Evolutionary conservation across 2,888 invertebrate species (phyloP).

Genomic region (Pterostichus niger): DNA sequence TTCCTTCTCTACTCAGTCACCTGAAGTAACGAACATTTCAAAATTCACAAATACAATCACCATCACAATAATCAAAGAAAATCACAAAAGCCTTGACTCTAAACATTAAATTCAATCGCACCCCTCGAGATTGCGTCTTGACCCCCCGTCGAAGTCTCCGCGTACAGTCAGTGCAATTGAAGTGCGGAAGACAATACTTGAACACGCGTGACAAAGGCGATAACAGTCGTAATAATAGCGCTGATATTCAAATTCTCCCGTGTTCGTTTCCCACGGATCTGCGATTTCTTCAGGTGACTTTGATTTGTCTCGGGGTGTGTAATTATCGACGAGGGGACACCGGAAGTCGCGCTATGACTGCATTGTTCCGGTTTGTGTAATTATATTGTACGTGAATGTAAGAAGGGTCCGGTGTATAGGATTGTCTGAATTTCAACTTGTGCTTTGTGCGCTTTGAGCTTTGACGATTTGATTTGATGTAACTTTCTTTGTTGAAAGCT

Average conservation of each 20-base stretch:
- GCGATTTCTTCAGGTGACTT: slow-evolving; percentile 60
- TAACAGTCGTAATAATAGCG: slow-evolving; percentile 5
- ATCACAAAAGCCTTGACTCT: slow-evolving; percentile 2
- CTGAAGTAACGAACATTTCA: neutral
- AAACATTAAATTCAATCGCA: neutral
- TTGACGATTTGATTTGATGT: slow-evolving; percentile 9
- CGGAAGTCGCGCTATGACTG: slow-evolving; percentile 45
- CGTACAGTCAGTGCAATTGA: neutral
- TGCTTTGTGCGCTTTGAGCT: neutral
- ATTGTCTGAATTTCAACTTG: slow-evolving; percentile 11
- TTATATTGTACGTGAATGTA: slow-evolving; percentile 29
- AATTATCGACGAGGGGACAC: slow-evolving; percentile 60
- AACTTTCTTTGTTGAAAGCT: slow-evolving; percentile 12
- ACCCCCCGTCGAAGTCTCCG: slow-evolving; percentile 6
- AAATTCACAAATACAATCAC: neutral
- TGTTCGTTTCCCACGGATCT: slow-evolving; percentile 53
- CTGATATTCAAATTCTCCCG: slow-evolving; percentile 23
- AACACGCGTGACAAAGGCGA: slow-evolving; percentile 5
- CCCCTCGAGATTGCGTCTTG: neutral
- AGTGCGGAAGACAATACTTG: slow-evolving; percentile 32
- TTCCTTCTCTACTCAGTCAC: too few species aligned
- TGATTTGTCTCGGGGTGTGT: slow-evolving; percentile 49
- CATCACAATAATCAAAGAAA: slow-evolving; percentile 6
- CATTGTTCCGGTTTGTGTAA: slow-evolving; percentile 45
- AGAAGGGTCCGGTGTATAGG: neutral